Percentiles rank a stretch among this genome's conserved stretches.
Conservation (phyloP, 1,140 invertebrate species). For the Diuraphis noxia region DNA sequence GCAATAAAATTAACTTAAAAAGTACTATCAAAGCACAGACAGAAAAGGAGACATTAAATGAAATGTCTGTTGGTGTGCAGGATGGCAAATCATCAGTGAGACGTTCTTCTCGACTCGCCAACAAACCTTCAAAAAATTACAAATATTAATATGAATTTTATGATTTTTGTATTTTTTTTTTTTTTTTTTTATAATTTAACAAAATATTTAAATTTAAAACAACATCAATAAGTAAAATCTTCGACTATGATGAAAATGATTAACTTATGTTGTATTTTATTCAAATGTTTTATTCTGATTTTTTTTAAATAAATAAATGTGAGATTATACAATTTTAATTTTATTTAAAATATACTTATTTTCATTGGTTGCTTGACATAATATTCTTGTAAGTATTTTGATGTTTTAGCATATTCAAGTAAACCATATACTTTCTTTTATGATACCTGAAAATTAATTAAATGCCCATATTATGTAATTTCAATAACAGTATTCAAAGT, state of each 20-base stretch:
- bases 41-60: not conserved
- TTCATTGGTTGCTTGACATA: conserved; percentile 63
- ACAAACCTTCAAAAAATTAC: conserved; percentile 38
- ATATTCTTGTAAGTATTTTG: conserved; percentile 74
- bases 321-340: not conserved
- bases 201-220: conserved; percentile 26
- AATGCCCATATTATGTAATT: not conserved
- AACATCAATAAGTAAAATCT: not conserved
- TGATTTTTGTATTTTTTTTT: not conserved
- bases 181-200: conserved; percentile 10
- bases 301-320: not conserved
- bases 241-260: not conserved
- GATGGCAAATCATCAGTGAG: not conserved
- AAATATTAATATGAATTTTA: not conserved
- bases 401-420: conserved; percentile 78
- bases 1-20: not conserved
- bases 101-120: conserved; percentile 29
- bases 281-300: conserved; percentile 13
- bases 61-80: not conserved
- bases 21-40: not conserved
- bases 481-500: not conserved
- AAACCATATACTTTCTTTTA: conserved; percentile 80
- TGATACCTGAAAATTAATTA: conserved; percentile 67
- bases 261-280: not conserved
- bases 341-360: conserved; percentile 22